Evolutionary conservation across 30 jellyfish, hydroid and myxozoan species (phyloP).

Genomic region (Phacellophora camtschatica): DNA sequence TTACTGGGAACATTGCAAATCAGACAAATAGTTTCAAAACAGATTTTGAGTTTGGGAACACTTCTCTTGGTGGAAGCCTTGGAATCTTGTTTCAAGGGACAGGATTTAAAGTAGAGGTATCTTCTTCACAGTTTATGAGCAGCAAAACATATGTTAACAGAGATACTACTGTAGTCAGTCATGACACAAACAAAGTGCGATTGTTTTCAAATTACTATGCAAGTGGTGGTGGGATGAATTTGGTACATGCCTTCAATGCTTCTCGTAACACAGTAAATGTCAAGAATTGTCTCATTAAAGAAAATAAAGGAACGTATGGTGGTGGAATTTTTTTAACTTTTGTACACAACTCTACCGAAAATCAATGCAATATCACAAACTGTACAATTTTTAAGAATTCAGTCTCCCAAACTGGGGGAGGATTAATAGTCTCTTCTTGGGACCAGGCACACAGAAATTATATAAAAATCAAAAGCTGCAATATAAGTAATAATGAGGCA

Average conservation of each 20-base stretch:
- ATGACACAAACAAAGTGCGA: constrained; percentile 34
- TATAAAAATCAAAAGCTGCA: background rate
- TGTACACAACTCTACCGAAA: constrained; percentile 51
- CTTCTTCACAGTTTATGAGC: background rate
- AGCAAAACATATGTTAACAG: constrained; percentile 34
- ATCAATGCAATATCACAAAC: background rate
- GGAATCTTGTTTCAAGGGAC: constrained; percentile 50
- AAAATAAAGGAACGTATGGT: constrained; percentile 62
- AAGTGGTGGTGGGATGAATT: constrained; percentile 68
- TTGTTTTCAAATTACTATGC: constrained; percentile 65
- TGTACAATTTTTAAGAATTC: constrained; percentile 9
- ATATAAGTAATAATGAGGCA: constrained; percentile 26
- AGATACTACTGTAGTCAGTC: constrained; percentile 23
- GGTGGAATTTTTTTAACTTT: constrained; percentile 62
- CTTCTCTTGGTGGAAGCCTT: constrained; percentile 68
- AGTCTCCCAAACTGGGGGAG: constrained; percentile 69
- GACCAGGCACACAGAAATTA: constrained; percentile 54
- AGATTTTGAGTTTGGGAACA: constrained; percentile 58
- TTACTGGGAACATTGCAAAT: constrained; percentile 36
- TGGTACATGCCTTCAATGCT: constrained; percentile 47
- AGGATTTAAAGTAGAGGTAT: background rate
- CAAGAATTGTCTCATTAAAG: constrained; percentile 17
- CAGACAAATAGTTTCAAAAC: constrained; percentile 22
- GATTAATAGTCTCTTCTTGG: constrained; percentile 56
- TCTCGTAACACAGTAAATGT: constrained; percentile 17